Base-by-base conservation (phyloP, 1,140 invertebrate genomes). In the Drosophila pectinifera region DNA sequence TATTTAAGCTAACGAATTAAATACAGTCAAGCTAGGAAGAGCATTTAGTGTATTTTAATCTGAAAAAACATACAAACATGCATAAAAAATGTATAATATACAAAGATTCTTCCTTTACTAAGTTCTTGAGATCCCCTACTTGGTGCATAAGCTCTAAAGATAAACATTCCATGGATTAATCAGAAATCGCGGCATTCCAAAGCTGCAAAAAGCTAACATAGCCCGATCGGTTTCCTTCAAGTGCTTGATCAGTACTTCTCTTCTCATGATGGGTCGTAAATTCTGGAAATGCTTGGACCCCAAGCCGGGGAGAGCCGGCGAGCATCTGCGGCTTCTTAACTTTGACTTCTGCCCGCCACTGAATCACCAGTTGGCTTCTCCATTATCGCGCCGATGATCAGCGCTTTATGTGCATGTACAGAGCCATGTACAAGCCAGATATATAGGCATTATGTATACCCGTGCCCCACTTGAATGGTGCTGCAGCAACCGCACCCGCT, bases 391-490 rank as follows among this genome's bases (percentile, higher is more conserved):
- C 42, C 63, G 72, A 89, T 89, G 84, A 59, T 76, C 82, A 73
- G 84, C 78, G 64, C 58, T 67, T 78, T 41, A 55, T 41, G 26
- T 34, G 43, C 39, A 48, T 61, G 42, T 62, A 54, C 22, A 16
- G 34, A 38, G 31, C 26, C 54, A 59, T 65, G 54, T 79, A 73
- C 26, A 31, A 62, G 43, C 38, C 4, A 11, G 38, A 36, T 45
- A 54, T 49, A 42, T 54, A 41, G 38, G 10, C 55, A 73, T 31
- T 48, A 53, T 46, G n/a, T 20, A 16, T 39, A 26, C 26, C 65
- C 64, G 61, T 81, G 79, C 83, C 80, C 83, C 84, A 79, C 79
- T 79, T 89, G 69, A 88, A 58, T 82, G 80, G 54, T 74, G 64
- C 83, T 69, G 42, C 74, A 41, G 4, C 55, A 55, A 49, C 20